Evolutionary conservation across 2,797 vertebrate genomes (phyloP), one percentile per base, ranked within the genome.

Genomic region (Sebastes minor): DNA sequence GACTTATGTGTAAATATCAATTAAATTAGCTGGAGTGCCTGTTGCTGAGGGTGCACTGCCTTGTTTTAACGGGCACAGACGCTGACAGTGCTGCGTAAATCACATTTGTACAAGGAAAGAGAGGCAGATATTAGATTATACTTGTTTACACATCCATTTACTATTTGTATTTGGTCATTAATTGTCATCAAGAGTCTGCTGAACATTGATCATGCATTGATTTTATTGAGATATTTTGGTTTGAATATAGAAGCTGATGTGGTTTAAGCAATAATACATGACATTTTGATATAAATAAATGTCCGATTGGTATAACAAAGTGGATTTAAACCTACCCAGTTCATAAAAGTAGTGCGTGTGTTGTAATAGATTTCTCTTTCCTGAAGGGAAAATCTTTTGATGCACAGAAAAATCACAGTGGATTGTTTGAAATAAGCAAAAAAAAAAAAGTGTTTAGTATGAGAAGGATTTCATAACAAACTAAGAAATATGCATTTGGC

Each of bases 1-100:
- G 95, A 96, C 94, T 92, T 90, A 60, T 71, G 90, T 91, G 91
- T 88, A 89, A 94, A 94, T 91, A 88, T 85, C 85, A 89, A 95
- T 95, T 91, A 65, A 94, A 93, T 95, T 95, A 95, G 91, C 68
- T 1, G 0, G 64, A 83, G 80, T 66, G 85, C 35, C 78, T 86
- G 94, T 86, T 91, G 91, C 91, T 93, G 90, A 92, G 80, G 80
- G 69, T 92, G 94, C 91, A 84, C 83, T 79, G 70, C 74, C 82
- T 77, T 22, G n/a, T 81, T 92, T 90, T 90, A 93, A 92, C 89
- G 87, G 72, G 35, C 78, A 65, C 86, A 61, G 74, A 76, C 69
- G 42, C 91, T 71, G 73, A 78, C 76, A 32, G 79, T 61, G 67
- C 80, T 70, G 87, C 73, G 46, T 92, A 87, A 93, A 94, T 93